Percentiles rank a stretch among this genome's conserved stretches.
Evolutionary conservation across 92 coral and sea anemone species (phyloP).

Genomic region (Plumapathes pennacea): DNA sequence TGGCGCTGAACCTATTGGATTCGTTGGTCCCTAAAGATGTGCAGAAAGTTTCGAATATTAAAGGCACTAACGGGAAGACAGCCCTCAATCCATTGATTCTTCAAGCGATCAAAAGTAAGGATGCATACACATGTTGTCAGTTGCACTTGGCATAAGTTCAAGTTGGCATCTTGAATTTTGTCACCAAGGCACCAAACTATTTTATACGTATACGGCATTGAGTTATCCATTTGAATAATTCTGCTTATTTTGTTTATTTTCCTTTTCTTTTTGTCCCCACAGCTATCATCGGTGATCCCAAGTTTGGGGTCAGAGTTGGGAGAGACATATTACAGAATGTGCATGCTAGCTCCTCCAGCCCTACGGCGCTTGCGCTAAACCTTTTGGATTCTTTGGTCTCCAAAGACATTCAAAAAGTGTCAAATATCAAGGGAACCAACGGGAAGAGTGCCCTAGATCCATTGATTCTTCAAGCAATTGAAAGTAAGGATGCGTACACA

Average conservation of each 20-base stretch:
- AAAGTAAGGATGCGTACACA: no score
- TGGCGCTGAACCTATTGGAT: slow-evolving; percentile 23
- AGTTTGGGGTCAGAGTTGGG: neutral
- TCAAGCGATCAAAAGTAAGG: slow-evolving; percentile 20
- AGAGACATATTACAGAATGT: slow-evolving; percentile 1
- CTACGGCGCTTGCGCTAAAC: slow-evolving; percentile 9
- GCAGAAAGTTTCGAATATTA: slow-evolving; percentile 11
- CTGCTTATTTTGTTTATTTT: no score
- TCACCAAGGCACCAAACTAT: no score
- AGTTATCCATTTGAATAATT: no score
- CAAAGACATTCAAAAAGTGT: slow-evolving; percentile 9
- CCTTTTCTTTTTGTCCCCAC: no score
- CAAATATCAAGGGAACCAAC: slow-evolving; percentile 4
- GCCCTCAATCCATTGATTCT: neutral
- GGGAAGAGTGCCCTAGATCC: slow-evolving; percentile 9
- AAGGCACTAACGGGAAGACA: slow-evolving; percentile 2
- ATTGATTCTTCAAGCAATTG: slow-evolving; percentile 3
- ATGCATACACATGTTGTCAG: no score
- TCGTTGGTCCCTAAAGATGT: slow-evolving; percentile 7
- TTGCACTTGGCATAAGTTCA: no score
- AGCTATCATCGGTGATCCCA: slow-evolving; percentile 20
- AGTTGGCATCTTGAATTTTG: no score
- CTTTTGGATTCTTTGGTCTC: slow-evolving; percentile 13
- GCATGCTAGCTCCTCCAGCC: neutral
- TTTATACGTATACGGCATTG: no score